Percentiles rank a stretch among this genome's conserved stretches.
Evolutionary conservation across 2,797 vertebrate genomes (phyloP).

Genomic region (Sebastes steindachneri): DNA sequence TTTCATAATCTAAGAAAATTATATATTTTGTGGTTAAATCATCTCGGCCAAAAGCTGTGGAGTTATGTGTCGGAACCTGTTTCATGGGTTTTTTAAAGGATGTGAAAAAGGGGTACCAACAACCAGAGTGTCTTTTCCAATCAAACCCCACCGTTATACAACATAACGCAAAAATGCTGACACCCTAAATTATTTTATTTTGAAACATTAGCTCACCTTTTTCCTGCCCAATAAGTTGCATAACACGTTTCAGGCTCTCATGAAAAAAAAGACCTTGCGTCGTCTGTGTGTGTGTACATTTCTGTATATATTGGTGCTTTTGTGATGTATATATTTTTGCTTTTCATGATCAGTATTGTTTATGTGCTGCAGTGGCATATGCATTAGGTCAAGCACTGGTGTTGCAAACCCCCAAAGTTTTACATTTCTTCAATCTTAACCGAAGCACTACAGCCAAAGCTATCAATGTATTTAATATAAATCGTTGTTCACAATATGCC

Average conservation of each 20-base stretch:
- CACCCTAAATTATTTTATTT: not conserved
- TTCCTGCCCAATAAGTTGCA: not conserved
- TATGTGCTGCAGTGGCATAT: constrained; percentile 42
- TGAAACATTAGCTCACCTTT: not conserved
- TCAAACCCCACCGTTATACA: not conserved
- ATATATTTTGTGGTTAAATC: not conserved
- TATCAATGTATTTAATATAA: constrained; percentile 22
- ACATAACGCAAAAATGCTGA: not conserved
- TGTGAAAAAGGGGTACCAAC: not conserved
- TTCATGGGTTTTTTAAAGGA: not conserved
- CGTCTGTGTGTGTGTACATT: constrained; percentile 32
- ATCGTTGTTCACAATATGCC: not conserved
- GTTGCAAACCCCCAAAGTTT: constrained; percentile 42
- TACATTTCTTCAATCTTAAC: constrained; percentile 29
- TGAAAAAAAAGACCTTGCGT: not conserved
- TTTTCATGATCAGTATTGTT: constrained; percentile 61
- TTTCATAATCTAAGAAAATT: constrained; percentile 8
- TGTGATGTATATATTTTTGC: constrained; percentile 80
- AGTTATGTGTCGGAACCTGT: not conserved
- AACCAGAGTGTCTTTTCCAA: not conserved
- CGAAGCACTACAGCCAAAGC: constrained; percentile 53
- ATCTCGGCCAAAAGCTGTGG: constrained; percentile 13
- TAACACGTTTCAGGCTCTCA: not conserved
- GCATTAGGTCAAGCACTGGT: constrained; percentile 62
- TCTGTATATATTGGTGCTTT: constrained; percentile 78